These are phyloP conservation scores for Petroica traversi DNA, from an alignment of 2,113 vertebrate genomes.

Conservation along the genomic window DNA sequence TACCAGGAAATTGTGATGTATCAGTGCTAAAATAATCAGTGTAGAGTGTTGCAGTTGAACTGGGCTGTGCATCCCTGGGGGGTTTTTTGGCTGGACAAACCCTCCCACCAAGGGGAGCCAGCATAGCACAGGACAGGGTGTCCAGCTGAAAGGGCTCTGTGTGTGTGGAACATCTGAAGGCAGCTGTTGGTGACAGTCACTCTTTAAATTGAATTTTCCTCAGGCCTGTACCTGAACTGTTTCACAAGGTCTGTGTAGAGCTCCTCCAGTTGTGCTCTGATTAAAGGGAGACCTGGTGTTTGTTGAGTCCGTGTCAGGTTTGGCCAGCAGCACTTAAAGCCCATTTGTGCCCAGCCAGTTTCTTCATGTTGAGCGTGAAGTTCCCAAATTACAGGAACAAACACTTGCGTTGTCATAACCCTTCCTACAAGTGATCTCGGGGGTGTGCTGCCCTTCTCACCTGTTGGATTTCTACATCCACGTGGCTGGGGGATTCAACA, in stretches of 20 bases:
- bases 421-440: background rate
- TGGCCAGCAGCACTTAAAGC: background rate
- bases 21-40: background rate
- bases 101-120: background rate
- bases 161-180: background rate
- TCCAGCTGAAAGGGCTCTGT: background rate
- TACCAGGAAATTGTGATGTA: rapidly evolving
- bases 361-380: background rate
- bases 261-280: background rate
- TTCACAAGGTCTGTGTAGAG: background rate
- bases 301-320: rapidly evolving
- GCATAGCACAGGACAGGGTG: background rate
- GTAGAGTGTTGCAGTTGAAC: background rate
- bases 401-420: background rate
- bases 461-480: background rate
- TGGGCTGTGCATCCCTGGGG: rapidly evolving
- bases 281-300: background rate
- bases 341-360: background rate
- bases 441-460: background rate
- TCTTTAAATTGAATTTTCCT: background rate
- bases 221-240: background rate
- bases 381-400: background rate
- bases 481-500: background rate
- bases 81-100: background rate
- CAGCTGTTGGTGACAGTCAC: background rate